Percentiles rank a stretch among this genome's conserved stretches.
Evolutionary conservation across 2,888 invertebrate genomes (phyloP).

Genomic region (Notodonta ziczac): DNA sequence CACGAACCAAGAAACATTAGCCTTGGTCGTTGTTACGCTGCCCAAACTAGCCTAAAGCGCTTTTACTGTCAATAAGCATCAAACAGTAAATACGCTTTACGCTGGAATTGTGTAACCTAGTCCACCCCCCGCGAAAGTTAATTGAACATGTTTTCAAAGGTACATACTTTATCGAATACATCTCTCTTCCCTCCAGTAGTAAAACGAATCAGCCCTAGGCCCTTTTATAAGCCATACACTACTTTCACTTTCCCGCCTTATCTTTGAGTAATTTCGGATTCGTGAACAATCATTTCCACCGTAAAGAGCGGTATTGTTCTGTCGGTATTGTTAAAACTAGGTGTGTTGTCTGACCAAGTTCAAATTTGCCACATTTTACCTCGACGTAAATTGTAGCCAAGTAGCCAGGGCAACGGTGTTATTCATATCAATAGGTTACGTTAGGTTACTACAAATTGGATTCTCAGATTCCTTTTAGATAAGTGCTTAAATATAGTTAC

Average conservation of each 20-base stretch:
- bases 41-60: too few relatives aligned
- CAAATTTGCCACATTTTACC: constrained; percentile 16
- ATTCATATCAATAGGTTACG: too few relatives aligned
- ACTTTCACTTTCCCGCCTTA: constrained; percentile 51
- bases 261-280: constrained; percentile 20
- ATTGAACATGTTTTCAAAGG: too few relatives aligned
- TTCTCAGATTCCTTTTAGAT: not conserved
- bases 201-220: constrained; percentile 43
- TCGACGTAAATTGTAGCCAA: not conserved
- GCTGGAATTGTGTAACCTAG: too few relatives aligned
- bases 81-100: too few relatives aligned
- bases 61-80: too few relatives aligned
- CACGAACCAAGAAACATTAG: too few relatives aligned
- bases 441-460: not conserved
- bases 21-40: too few relatives aligned
- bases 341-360: constrained; percentile 19
- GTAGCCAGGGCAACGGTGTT: not conserved
- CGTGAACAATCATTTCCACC: constrained; percentile 19
- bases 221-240: constrained; percentile 54
- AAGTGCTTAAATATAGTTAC: too few relatives aligned
- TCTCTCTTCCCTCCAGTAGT: too few relatives aligned
- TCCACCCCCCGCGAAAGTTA: too few relatives aligned
- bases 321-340: constrained; percentile 5
- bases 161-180: too few relatives aligned
- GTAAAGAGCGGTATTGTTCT: constrained; percentile 15